These are phyloP conservation scores for Carterocephalus palaemon DNA, from an alignment of 2,888 invertebrate species.

Conservation along the genomic window DNA sequence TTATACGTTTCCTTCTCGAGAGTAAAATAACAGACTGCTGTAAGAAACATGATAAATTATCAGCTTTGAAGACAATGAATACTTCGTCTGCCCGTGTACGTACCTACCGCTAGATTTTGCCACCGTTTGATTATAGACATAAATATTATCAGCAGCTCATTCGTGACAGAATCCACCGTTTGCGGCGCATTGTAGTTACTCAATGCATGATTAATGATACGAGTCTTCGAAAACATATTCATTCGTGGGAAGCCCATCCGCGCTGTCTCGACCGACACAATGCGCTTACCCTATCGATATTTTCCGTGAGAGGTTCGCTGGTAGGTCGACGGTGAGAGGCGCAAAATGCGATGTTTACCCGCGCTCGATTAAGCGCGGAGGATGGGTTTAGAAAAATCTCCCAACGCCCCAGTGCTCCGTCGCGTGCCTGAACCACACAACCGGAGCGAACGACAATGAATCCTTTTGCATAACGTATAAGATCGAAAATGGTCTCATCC, in stretches of 20 bases:
- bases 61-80: conserved; percentile 46
- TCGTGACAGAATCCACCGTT: conserved; percentile 67
- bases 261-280: conserved; percentile 50
- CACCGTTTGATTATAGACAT: conserved; percentile 40
- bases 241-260: conserved; percentile 57
- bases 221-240: conserved; percentile 65
- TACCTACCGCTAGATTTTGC: conserved; percentile 34
- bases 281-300: conserved; percentile 57
- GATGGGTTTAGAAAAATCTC: conserved; percentile 68
- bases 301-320: too few species aligned
- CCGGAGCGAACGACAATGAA: conserved; percentile 31
- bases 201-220: conserved; percentile 73
- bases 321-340: too few species aligned
- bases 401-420: conserved; percentile 47
- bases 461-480: conserved; percentile 34
- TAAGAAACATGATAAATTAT: conserved; percentile 50
- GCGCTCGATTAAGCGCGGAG: conserved; percentile 71
- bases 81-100: too few species aligned
- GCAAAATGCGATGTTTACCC: conserved; percentile 74
- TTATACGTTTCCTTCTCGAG: conserved; percentile 29
- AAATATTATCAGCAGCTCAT: conserved; percentile 47
- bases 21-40: conserved; percentile 21
- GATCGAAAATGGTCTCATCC: conserved; percentile 34
- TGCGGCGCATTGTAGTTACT: conserved; percentile 57
- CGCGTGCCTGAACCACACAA: conserved; percentile 44